These are phyloP conservation scores for Galagoides demidoff DNA, from an alignment of 2,797 vertebrate genomes.

Conservation along the genomic window DNA sequence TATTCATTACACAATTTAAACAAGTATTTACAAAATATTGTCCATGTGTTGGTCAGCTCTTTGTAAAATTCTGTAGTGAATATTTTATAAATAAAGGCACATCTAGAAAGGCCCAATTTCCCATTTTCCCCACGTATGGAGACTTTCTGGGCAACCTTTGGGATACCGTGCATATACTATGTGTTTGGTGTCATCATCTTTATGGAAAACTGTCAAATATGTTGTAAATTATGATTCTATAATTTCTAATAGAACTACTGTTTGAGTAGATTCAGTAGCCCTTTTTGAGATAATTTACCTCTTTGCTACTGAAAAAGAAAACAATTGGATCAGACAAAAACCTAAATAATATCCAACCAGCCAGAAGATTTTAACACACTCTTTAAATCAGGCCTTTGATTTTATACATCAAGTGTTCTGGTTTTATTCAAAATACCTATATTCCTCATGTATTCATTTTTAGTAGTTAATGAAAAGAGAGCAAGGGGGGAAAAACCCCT, in stretches of 20 bases:
- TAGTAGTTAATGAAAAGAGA: slow-evolving; percentile 38
- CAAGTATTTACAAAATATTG: no score
- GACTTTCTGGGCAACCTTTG: no score
- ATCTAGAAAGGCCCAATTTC: no score
- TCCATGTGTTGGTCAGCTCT: no score
- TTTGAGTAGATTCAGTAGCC: background rate
- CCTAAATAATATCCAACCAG: background rate
- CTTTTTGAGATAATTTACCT: background rate
- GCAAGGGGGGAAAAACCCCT: background rate
- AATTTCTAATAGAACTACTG: background rate
- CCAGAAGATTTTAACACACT: background rate
- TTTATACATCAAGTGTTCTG: slow-evolving; percentile 16
- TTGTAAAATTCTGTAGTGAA: no score
- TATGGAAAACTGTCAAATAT: background rate
- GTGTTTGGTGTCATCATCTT: slow-evolving; percentile 19
- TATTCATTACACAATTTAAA: no score
- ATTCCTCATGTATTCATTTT: slow-evolving; percentile 15
- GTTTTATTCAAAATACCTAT: slow-evolving; percentile 16
- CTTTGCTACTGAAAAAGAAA: background rate
- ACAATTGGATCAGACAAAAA: background rate
- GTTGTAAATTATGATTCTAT: background rate
- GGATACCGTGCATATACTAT: background rate
- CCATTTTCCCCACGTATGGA: no score
- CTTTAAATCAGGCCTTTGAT: background rate
- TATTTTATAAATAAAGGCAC: no score